Evolutionary conservation across 2,113 vertebrate genomes (phyloP).

Genomic region (Varanus komodoensis): DNA sequence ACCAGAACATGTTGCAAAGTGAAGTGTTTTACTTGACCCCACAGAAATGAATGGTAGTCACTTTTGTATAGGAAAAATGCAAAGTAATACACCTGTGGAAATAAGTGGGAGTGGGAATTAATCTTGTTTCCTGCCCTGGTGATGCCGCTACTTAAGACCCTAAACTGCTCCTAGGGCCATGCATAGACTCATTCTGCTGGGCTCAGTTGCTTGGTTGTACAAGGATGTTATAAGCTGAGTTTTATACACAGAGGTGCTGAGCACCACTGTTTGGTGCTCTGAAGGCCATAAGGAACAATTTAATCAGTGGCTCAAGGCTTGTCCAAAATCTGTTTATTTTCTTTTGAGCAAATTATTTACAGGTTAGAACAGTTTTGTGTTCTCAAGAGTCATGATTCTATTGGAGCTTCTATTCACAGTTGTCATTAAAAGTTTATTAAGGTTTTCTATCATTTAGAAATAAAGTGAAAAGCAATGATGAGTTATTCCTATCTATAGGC

Average conservation of each 20-base stretch:
- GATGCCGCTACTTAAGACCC: not conserved
- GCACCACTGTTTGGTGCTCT: not conserved
- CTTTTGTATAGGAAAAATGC: not conserved
- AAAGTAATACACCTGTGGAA: no score
- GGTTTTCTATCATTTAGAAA: not conserved
- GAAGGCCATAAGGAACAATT: not conserved
- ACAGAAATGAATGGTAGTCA: not conserved
- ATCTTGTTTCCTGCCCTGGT: not conserved
- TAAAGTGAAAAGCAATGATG: not conserved
- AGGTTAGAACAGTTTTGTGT: not conserved
- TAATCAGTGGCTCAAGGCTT: no score
- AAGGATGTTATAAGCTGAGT: not conserved
- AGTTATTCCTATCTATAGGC: not conserved
- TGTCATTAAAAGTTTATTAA: not conserved
- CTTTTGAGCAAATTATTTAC: not conserved
- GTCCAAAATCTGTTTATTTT: not conserved
- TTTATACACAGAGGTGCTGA: not conserved
- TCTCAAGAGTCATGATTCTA: not conserved
- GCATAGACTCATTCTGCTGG: not conserved
- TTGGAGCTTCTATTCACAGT: not conserved
- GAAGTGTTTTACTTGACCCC: not conserved
- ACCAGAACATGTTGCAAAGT: not conserved
- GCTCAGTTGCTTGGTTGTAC: not conserved
- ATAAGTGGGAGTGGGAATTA: not conserved
- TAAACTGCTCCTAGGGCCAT: not conserved